A percentile compares a stretch with the other conserved stretches of the same genome.
Conservation (phyloP, 2,888 invertebrate genomes). For the Cheilosia variabilis region DNA sequence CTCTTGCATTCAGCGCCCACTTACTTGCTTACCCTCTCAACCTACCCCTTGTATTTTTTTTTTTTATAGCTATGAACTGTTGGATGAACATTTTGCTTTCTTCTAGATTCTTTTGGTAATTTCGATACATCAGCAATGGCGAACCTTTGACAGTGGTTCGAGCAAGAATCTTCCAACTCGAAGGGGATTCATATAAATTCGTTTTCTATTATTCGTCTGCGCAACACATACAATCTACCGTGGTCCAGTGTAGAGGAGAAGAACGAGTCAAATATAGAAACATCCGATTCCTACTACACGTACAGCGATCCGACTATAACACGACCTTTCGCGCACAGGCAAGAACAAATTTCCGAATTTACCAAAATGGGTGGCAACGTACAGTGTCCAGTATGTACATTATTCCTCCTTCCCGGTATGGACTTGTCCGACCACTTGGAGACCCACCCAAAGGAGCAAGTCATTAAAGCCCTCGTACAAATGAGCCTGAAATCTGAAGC, state of each 20-base stretch:
- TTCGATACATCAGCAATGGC: slow-evolving; percentile 36
- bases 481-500: slow-evolving; percentile 76
- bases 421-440: slow-evolving; percentile 91
- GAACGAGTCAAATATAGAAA: not conserved
- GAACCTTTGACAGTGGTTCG: slow-evolving; percentile 65
- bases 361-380: slow-evolving; percentile 82
- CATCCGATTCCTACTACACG: slow-evolving; percentile 11
- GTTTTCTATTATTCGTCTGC: slow-evolving; percentile 41
- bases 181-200: slow-evolving; percentile 49
- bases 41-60: too few species aligned
- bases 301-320: slow-evolving; percentile 9
- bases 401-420: slow-evolving; percentile 93
- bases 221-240: slow-evolving; percentile 39
- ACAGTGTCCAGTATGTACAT: slow-evolving; percentile 93
- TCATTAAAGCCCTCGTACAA: slow-evolving; percentile 90
- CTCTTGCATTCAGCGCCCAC: too few species aligned
- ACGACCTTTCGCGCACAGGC: slow-evolving; percentile 17
- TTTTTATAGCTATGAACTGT: not conserved
- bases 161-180: slow-evolving; percentile 55
- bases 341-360: slow-evolving; percentile 29
- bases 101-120: slow-evolving; percentile 52
- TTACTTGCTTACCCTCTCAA: too few species aligned
- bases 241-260: slow-evolving; percentile 12
- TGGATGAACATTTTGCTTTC: not conserved
- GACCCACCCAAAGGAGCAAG: slow-evolving; percentile 94